Evolutionary conservation across 2,888 invertebrate genomes (phyloP), one percentile per base, ranked within the genome.

Genomic region (Nysson spinosus): DNA sequence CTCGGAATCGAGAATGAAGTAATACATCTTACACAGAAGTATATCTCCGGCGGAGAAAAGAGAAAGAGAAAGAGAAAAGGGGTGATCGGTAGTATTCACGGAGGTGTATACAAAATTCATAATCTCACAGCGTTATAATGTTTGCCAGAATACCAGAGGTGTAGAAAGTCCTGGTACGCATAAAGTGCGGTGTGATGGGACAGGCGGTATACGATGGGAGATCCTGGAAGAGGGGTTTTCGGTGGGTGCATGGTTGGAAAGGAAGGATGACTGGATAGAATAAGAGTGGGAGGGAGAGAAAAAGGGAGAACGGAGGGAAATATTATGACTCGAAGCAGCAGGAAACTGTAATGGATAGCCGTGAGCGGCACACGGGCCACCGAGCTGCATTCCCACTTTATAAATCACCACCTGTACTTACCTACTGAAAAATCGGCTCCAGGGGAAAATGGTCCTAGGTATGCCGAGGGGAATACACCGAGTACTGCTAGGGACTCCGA

Each of bases 81-180:
- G n/a, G 1, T 14, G n/a, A 9, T 50, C 40, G 50, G 54, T 52
- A 55, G 70, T 72, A 72, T 62, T 52, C 58, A 46, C 30, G 49
- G 50, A 49, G 66, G 37, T 60, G 68, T 76, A 78, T 83, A 81
- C 78, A 77, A 83, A 81, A 83, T 83, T 83, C 79, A 83, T 83
- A 82, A 83, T 83, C 77, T 70, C 64, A 66, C 56, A 70, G 73
- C 67, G 78, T 79, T 81, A 79, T 81, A 80, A 82, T 78, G 79
- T 83, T 81, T 78, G 75, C 77, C 60, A 34, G 66, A 66, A 77
- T 69, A 69, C 61, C 71, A 51, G 42, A 56, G 67, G 69, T 62
- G 61, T 40, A 39, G 75, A 69, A 49, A 65, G 64, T 66, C 58
- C 63, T 60, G 62, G 64, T 58, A 72, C 69, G 70, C 74, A 77